These are phyloP conservation scores for Podilymbus podiceps DNA, from an alignment of 2,113 vertebrate species.

Conservation along the genomic window DNA sequence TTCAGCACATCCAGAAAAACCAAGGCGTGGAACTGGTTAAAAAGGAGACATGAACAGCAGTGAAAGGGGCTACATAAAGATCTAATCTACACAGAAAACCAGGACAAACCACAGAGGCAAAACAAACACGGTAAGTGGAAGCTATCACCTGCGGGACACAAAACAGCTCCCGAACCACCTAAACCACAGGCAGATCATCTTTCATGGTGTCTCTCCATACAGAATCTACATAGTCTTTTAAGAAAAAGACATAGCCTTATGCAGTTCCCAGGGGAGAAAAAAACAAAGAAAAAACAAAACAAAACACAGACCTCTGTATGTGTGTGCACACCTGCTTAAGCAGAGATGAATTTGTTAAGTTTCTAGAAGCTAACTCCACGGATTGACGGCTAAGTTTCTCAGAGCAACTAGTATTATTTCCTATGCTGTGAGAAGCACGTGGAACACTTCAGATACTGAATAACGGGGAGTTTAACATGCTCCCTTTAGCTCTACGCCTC, in stretches of 20 bases:
- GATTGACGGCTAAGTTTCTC: not conserved
- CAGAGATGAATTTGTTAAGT: not conserved
- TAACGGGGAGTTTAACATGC: not conserved
- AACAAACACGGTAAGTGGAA: not conserved
- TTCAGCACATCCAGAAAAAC: not conserved
- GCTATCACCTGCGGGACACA: not conserved
- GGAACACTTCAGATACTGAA: not conserved
- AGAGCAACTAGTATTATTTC: not conserved
- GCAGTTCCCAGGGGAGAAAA: not conserved
- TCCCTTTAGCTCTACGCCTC: not conserved
- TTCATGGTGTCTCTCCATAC: rapidly evolving
- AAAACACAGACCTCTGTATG: not conserved
- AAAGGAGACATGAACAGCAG: not conserved
- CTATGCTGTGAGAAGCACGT: rapidly evolving
- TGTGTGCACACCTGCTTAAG: not conserved
- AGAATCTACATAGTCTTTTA: not conserved
- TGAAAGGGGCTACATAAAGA: not conserved
- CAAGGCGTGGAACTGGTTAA: not conserved
- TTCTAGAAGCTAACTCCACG: not conserved
- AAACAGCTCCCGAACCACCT: not conserved
- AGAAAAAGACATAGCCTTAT: not conserved
- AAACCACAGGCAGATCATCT: not conserved
- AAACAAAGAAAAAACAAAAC: not conserved
- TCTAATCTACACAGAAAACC: not conserved
- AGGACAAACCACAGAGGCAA: not conserved